Conservation (phyloP, 2,113 vertebrate species). For the Cathartes aura region DNA sequence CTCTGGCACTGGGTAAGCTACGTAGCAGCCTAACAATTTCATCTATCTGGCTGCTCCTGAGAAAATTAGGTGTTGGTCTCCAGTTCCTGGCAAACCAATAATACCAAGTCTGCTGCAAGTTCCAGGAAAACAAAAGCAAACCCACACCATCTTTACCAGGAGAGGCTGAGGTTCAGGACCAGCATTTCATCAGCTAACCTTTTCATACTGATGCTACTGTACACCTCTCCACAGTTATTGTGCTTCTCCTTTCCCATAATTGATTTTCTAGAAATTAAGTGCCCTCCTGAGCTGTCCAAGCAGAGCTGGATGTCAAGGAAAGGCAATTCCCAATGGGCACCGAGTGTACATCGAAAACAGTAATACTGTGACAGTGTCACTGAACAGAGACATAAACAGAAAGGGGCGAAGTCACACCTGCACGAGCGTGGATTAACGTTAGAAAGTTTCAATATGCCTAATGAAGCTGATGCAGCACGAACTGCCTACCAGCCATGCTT, state of each 20-base stretch:
- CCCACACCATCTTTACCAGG: neutral
- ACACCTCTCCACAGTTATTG: neutral
- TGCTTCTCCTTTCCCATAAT: neutral
- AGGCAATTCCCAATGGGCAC: neutral
- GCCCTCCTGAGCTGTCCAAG: neutral
- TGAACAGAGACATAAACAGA: neutral
- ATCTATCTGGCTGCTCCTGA: neutral
- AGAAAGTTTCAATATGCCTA: neutral
- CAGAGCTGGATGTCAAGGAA: neutral
- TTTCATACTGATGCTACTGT: neutral
- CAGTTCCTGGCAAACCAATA: neutral
- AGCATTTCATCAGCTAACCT: neutral
- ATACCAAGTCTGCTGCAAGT: neutral
- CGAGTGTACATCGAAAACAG: accelerated
- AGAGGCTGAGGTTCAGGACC: neutral
- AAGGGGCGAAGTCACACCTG: neutral
- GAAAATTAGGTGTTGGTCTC: neutral
- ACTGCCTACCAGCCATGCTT: neutral
- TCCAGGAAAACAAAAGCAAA: neutral
- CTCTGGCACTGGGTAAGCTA: neutral
- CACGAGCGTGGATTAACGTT: neutral
- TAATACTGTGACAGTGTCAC: neutral
- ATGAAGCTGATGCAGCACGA: accelerated
- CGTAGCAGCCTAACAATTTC: neutral
- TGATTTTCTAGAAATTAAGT: neutral